Evolutionary conservation across 2,113 vertebrate genomes (phyloP).

Genomic region (Formicarius rufipectus): DNA sequence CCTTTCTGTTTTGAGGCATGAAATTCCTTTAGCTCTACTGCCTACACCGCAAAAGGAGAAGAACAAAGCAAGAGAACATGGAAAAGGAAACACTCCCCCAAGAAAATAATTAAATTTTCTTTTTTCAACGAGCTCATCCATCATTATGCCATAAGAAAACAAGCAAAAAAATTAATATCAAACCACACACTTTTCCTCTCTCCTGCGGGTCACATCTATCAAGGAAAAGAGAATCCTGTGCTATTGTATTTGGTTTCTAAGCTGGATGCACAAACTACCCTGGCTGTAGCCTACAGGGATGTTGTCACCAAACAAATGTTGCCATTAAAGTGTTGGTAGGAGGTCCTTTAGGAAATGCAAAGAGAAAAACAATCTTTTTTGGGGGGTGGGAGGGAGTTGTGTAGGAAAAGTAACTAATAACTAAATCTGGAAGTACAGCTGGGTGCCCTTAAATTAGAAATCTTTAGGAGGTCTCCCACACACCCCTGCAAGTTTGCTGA

Average conservation of each 20-base stretch:
- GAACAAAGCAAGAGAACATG: neutral
- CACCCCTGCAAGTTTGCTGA: neutral
- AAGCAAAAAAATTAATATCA: neutral
- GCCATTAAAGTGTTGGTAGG: slow-evolving; percentile 14
- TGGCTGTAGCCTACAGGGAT: slow-evolving; percentile 9
- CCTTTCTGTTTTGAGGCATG: slow-evolving; percentile 15
- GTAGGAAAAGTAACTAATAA: slow-evolving; percentile 23
- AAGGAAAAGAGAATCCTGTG: neutral
- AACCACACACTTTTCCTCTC: neutral
- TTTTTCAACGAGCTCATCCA: neutral
- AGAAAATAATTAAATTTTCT: neutral
- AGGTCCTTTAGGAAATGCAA: slow-evolving; percentile 10
- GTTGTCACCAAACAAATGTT: slow-evolving; percentile 27
- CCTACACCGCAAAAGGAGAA: neutral
- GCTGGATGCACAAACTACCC: neutral
- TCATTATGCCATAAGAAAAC: neutral
- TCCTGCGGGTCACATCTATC: neutral
- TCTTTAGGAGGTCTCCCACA: slow-evolving; percentile 46
- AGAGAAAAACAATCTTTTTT: neutral
- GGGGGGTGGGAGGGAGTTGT: neutral
- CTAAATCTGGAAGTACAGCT: slow-evolving; percentile 37
- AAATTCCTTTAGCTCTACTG: neutral
- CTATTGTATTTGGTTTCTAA: slow-evolving; percentile 4
- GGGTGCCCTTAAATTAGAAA: slow-evolving; percentile 34
- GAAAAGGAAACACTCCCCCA: neutral